A percentile compares a stretch with the other conserved stretches of the same genome.
phyloP scores from a whole-genome alignment of 2,888 invertebrate species.

The Ypsolopha sequella region DNA sequence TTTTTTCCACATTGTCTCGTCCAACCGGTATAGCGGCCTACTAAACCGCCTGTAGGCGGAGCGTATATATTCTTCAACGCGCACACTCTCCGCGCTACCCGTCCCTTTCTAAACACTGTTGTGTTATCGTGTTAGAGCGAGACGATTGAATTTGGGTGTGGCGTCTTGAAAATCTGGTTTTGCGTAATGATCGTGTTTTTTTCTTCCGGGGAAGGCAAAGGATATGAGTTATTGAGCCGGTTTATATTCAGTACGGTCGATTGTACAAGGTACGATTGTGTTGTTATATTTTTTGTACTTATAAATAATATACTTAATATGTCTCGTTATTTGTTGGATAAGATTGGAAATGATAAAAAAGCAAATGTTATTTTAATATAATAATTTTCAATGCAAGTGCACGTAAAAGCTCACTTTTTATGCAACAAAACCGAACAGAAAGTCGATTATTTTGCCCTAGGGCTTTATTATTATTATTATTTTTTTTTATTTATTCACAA shows the following conservation, averaged over 20 bases:
- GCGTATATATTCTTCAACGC: constrained; percentile 13
- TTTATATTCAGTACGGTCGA: neutral
- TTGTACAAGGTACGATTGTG: neutral
- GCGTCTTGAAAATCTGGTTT: constrained; percentile 15
- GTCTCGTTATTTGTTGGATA: too few relatives aligned
- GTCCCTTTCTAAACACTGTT: constrained; percentile 22
- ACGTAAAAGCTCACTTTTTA: too few relatives aligned
- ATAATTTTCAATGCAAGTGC: too few relatives aligned
- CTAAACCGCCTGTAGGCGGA: constrained; percentile 36
- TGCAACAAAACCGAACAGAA: too few relatives aligned
- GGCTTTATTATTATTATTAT: too few relatives aligned
- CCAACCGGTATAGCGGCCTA: constrained; percentile 43
- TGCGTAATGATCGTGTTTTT: constrained; percentile 27
- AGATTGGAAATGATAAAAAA: too few relatives aligned
- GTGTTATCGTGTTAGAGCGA: constrained; percentile 14
- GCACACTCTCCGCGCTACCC: constrained; percentile 4
- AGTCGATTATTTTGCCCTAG: too few relatives aligned
- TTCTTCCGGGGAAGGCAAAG: constrained; percentile 16
- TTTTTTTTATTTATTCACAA: too few relatives aligned
- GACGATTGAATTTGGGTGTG: constrained; percentile 14
- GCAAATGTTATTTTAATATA: too few relatives aligned
- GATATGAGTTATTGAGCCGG: constrained; percentile 18
- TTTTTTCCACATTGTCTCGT: constrained; percentile 46
- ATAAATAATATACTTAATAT: too few relatives aligned
- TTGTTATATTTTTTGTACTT: neutral